Conservation (phyloP, 2,797 vertebrate species). For the Periparus ater region DNA sequence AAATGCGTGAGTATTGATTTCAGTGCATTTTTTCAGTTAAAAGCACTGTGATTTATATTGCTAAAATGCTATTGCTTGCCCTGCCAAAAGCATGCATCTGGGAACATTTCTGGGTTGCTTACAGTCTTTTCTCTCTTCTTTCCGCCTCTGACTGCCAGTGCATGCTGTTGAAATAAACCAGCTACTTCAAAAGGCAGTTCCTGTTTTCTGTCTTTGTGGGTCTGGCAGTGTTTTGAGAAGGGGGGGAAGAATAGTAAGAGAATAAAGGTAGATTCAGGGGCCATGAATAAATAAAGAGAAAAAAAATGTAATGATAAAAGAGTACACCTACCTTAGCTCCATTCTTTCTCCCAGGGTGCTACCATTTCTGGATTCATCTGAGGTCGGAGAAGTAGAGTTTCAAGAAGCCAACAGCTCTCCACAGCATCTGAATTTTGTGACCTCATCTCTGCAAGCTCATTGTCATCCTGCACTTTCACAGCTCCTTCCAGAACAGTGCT, state of each 20-base stretch:
- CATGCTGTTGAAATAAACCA: constrained; percentile 46
- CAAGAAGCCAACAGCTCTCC: neutral
- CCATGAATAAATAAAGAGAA: neutral
- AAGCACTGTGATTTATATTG: constrained; percentile 57
- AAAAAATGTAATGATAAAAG: neutral
- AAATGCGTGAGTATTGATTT: constrained; percentile 54
- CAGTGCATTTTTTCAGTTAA: constrained; percentile 46
- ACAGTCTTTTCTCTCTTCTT: constrained; percentile 54
- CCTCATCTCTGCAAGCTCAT: neutral
- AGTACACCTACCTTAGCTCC: constrained; percentile 42
- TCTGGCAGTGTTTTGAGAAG: constrained; percentile 24
- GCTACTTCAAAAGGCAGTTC: constrained; percentile 41
- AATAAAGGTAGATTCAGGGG: constrained; percentile 4
- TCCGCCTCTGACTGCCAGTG: constrained; percentile 24
- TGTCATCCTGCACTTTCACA: neutral
- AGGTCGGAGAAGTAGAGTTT: neutral
- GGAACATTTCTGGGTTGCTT: constrained; percentile 60
- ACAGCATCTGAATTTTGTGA: neutral
- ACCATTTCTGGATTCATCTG: constrained; percentile 2
- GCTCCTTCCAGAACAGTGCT: neutral
- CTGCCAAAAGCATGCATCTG: constrained; percentile 65
- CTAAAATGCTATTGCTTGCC: constrained; percentile 48
- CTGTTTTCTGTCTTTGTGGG: constrained; percentile 28
- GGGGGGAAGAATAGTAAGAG: neutral
- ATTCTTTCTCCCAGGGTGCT: constrained; percentile 17